Evolutionary conservation across 2,113 vertebrate species (phyloP), one percentile per base, ranked within the genome.

Genomic region (Seriola aureovittata): DNA sequence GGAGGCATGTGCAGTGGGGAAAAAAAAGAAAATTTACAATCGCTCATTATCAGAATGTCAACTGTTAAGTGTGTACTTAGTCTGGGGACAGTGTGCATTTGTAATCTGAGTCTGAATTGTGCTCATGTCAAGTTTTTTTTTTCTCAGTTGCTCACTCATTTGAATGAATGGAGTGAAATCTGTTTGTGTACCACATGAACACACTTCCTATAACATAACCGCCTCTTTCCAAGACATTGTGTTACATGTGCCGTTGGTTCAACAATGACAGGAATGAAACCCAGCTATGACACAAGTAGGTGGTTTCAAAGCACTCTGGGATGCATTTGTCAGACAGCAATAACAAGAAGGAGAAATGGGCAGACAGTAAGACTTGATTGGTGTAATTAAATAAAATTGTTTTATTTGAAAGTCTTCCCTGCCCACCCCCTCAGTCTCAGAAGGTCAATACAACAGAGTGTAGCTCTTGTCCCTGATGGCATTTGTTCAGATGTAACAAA

Each of bases 41-140:
- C 14, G 12, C 70, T 86, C 74, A 85, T 79, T 75, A 85, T 80
- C 40, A 71, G 78, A 59, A 90, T 76, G 76, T 75, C 66, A 80
- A 25, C 40, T 46, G 67, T 60, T 76, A 70, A 6, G 46, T 73
- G 21, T 46, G 69, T 46, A 55, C 25, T 54, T 19, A n/a, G 23
- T 46, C 38, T 54, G 21, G 59, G 12, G 4, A 60, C 59, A 64
- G 21, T 71, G 11, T 25, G 40, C 46, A 42, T 40, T 57, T 29
- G 44, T 40, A 19, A 34, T 5, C 3, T 46, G 14, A 62, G 36
- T 21, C 9, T 29, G 16, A 54, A 66, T 60, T 46, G 25, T 78
- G 54, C 6, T 52, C 2, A 14, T 46, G 32, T 9, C 25, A 5
- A 16, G 23, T 46, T 38, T 7, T n/a, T 42, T 63, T 12, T 71